phyloP scores from a whole-genome alignment of 2,888 invertebrate species.

The Polyommatus iphigenia region DNA sequence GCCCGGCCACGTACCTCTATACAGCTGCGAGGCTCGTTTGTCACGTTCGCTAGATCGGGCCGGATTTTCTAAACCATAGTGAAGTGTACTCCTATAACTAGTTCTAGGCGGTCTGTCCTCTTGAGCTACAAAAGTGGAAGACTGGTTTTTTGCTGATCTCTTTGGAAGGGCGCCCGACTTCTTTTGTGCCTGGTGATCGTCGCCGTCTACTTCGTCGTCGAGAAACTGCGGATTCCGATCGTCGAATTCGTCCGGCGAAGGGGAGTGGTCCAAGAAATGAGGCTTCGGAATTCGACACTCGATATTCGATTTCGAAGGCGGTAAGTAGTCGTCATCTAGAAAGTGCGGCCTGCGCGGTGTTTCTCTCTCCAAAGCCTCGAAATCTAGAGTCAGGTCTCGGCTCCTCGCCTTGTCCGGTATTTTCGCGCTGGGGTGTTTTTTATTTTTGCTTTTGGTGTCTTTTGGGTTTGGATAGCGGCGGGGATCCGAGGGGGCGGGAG shows the following conservation, averaged over 20 bases:
- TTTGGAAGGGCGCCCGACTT: constrained; percentile 71
- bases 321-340: constrained; percentile 82
- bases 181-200: constrained; percentile 64
- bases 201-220: constrained; percentile 70
- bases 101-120: constrained; percentile 70
- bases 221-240: constrained; percentile 74
- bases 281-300: constrained; percentile 77
- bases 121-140: constrained; percentile 55
- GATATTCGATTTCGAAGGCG: constrained; percentile 75
- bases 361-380: constrained; percentile 65
- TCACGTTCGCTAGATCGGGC: constrained; percentile 74
- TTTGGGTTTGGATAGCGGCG: constrained; percentile 63
- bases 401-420: constrained; percentile 67
- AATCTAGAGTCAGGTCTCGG: constrained; percentile 66
- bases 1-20: constrained; percentile 74
- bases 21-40: constrained; percentile 72
- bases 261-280: constrained; percentile 76
- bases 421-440: constrained; percentile 54
- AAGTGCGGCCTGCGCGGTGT: constrained; percentile 80
- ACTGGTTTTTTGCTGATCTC: constrained; percentile 56
- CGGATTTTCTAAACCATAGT: constrained; percentile 72
- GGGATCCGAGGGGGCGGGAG: constrained; percentile 58
- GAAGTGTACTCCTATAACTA: constrained; percentile 66
- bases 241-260: constrained; percentile 76
- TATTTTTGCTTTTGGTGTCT: constrained; percentile 56